Base-by-base conservation (phyloP, 2,113 vertebrate genomes). In the Xiphorhynchus elegans region DNA sequence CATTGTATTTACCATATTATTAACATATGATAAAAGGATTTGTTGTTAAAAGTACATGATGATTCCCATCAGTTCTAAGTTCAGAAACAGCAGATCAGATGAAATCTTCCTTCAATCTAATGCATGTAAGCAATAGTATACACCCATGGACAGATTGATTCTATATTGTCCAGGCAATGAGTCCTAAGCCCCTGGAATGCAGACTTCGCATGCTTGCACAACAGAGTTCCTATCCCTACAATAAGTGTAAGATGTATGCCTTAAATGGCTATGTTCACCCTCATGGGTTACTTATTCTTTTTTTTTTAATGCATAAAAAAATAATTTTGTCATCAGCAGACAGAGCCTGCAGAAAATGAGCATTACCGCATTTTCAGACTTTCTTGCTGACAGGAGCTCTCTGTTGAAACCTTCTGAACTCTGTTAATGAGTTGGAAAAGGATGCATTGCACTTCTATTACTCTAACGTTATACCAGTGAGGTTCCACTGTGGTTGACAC, bases 341-440 rank as follows among this genome's bases (percentile, higher is more conserved):
- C 13, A 72, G 58, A 92, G 13, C 25, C 64, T 56, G 26, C 26
- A 74, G 60, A 82, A 93, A 91, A 79, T 13, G 18, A 91, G n/a
- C 20, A 63, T 80, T 74, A 73, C 14, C 67, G 53, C 9, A 86
- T 56, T 79, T 75, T 72, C 6, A 49, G 55, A 46, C 19, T 87
- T 89, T 72, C 35, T 63, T 78, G 58, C 60, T 80, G 60, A 53
- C 62, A 60, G 40, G 19, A 91, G 20, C 52, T 76, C 85, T 92
- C 40, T 25, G 29, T 3, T 85, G 93, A 94, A 95, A 91, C 72
- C 46, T 64, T 88, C 89, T 92, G 95, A 94, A 91, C 58, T 56
- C 56, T 77, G 31, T 59, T 92, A 89, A 89, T 84, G 92, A 85
- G n/a, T 66, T 91, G 55, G 58, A 92, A 90, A 74, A 75, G 24